Evolutionary conservation across 2,797 vertebrate genomes (phyloP), one percentile per base, ranked within the genome.

Genomic region (Clarias laeviceps): DNA sequence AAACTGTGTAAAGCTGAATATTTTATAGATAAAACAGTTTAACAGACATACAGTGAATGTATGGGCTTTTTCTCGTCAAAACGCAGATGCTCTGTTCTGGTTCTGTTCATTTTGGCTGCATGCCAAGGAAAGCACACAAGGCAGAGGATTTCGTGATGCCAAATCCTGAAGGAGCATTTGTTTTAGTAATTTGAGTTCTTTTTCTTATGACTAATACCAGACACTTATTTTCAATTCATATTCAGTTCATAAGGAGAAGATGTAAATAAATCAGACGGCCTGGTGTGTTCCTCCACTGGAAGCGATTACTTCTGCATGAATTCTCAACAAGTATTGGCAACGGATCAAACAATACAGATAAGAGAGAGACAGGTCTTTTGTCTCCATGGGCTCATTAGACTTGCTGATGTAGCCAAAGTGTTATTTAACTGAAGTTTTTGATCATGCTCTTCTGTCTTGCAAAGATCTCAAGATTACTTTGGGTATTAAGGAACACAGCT

Each of bases 281-380:
- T 85, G 85, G 62, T 80, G 80, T 45, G 65, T 68, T 85, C 73
- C 50, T 88, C 90, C 87, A 89, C 92, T 93, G 88, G 80, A 87
- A 74, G 87, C 86, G 91, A 93, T 95, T 94, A 93, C 91, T 90
- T 92, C 91, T 90, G 92, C 92, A 92, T 92, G 32, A 57, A 61
- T 37, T 77, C 54, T 59, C 54, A 34, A 32, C 54, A 9, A 76
- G 72, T 77, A 32, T 34, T 77, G 50, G 54, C 74, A 77, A 8
- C 18, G 11, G 76, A 34, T 78, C 76, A 78, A 61, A 57, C 73
- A 57, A 57, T 29, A 5, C 50, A 24, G 56, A 78, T 59, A 78
- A 14, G 20, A 1, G 18, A 37, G 76, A 61, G 56, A 37, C 56
- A n/a, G 76, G 56, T 78, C 54, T 82, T 86, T 86, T 83, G 62